Percentiles rank a stretch among this genome's conserved stretches.
These are phyloP conservation scores for Atta cephalotes DNA, from an alignment of 1,140 invertebrate species.

Conservation along the genomic window DNA sequence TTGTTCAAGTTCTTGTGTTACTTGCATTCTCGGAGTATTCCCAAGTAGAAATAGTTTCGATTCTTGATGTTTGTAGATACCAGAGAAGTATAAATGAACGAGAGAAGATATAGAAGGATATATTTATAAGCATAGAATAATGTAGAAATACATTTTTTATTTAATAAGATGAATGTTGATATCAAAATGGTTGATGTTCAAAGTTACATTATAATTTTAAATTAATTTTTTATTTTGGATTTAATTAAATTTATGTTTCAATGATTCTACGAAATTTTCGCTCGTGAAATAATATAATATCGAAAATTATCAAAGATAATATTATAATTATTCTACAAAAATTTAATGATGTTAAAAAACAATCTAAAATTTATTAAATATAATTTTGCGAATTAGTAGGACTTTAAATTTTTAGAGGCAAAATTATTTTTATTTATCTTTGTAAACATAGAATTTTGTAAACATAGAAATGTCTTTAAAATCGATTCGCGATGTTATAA, in stretches of 20 bases:
- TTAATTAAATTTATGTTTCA: conserved; percentile 18
- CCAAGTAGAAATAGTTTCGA: not conserved
- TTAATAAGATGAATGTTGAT: not conserved
- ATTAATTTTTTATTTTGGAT: not conserved
- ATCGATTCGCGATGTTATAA: not conserved
- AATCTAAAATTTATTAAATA: not conserved
- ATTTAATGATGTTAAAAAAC: not conserved
- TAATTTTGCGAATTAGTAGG: not conserved
- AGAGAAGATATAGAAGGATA: not conserved
- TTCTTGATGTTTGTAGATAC: not conserved
- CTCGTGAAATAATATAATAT: not conserved
- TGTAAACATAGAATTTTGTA: not conserved
- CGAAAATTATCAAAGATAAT: conserved; percentile 7
- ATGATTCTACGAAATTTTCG: not conserved
- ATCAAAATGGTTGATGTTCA: not conserved
- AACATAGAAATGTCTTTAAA: not conserved
- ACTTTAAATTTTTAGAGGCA: not conserved
- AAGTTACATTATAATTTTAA: not conserved
- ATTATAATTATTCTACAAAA: not conserved
- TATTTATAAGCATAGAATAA: not conserved
- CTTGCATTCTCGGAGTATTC: conserved; percentile 16
- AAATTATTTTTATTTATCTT: not conserved
- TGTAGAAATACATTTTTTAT: not conserved
- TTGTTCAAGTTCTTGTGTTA: conserved; percentile 30
- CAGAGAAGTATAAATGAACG: not conserved